These are phyloP conservation scores for Drosophila teissieri DNA, from an alignment of 1,140 invertebrate genomes.

Conservation along the genomic window DNA sequence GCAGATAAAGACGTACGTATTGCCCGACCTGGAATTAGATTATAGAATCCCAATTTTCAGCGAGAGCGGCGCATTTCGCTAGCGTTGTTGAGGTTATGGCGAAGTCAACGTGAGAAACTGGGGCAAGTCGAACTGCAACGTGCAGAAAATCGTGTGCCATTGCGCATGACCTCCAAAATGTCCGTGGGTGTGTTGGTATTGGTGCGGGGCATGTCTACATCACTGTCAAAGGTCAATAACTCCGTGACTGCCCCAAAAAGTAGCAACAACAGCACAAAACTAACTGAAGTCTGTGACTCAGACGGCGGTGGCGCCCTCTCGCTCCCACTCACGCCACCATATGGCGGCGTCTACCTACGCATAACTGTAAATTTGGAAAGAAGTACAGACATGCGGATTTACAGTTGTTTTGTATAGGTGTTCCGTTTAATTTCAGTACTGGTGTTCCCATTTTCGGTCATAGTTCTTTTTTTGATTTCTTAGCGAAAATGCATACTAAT, in stretches of 20 bases:
- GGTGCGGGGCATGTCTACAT: constrained; percentile 19
- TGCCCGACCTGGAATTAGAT: constrained; percentile 11
- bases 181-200: background rate
- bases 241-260: constrained; percentile 41
- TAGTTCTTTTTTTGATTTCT: constrained; percentile 14
- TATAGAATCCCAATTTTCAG: constrained; percentile 28
- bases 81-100: constrained; percentile 56
- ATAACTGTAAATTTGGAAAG: constrained; percentile 20
- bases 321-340: constrained; percentile 7
- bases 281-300: constrained; percentile 42
- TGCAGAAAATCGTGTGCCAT: constrained; percentile 41
- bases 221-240: constrained; percentile 75
- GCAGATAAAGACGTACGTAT: constrained; percentile 5
- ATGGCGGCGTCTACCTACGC: constrained; percentile 29
- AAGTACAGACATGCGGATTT: constrained; percentile 49
- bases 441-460: constrained; percentile 48
- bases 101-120: constrained; percentile 51
- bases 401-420: constrained; percentile 53
- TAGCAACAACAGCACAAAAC: background rate
- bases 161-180: constrained; percentile 57
- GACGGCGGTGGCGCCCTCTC: constrained; percentile 15
- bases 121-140: constrained; percentile 48
- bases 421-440: constrained; percentile 64
- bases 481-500: constrained; percentile 59
- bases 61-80: constrained; percentile 16